A percentile compares a stretch with the other conserved stretches of the same genome.
phyloP scores from a whole-genome alignment of 1,140 invertebrate genomes.

The Lepidotrigona ventralis region DNA sequence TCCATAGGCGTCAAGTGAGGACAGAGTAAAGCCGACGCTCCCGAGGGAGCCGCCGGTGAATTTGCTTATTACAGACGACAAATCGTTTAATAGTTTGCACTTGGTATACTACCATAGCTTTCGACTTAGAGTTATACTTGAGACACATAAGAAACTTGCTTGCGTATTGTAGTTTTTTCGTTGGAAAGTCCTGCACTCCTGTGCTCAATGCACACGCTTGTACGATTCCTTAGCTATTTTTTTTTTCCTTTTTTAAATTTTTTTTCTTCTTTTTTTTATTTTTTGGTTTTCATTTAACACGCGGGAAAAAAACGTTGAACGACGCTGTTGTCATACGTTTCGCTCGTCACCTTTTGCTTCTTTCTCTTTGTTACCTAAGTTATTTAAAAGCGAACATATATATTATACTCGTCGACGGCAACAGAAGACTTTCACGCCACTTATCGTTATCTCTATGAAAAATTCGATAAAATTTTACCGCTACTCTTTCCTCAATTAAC shows the following conservation, averaged over 20 bases:
- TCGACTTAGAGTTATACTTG: conserved; percentile 22
- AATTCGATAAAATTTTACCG: conserved; percentile 40
- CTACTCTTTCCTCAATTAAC: conserved; percentile 18
- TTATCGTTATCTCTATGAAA: conserved; percentile 37
- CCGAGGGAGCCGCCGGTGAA: neutral
- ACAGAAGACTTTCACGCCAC: conserved; percentile 19
- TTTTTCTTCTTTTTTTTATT: neutral
- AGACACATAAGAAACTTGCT: conserved; percentile 26
- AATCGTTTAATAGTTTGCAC: conserved; percentile 1
- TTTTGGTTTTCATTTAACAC: neutral
- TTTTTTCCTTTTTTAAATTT: neutral
- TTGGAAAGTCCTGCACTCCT: conserved; percentile 44
- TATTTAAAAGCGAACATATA: conserved; percentile 7
- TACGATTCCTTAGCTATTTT: conserved; percentile 11
- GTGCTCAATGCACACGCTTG: conserved; percentile 15
- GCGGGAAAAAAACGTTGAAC: neutral
- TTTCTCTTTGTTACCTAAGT: neutral
- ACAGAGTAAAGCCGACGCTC: conserved; percentile 17
- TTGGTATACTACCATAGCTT: neutral
- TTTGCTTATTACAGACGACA: conserved; percentile 9
- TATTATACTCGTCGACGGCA: conserved; percentile 11
- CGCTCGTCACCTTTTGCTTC: neutral
- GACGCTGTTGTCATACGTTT: neutral
- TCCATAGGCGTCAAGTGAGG: conserved; percentile 29
- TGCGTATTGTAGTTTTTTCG: conserved; percentile 15